phyloP scores from a whole-genome alignment of 2,888 invertebrate species.

The Chrysopilus asiliformis region DNA sequence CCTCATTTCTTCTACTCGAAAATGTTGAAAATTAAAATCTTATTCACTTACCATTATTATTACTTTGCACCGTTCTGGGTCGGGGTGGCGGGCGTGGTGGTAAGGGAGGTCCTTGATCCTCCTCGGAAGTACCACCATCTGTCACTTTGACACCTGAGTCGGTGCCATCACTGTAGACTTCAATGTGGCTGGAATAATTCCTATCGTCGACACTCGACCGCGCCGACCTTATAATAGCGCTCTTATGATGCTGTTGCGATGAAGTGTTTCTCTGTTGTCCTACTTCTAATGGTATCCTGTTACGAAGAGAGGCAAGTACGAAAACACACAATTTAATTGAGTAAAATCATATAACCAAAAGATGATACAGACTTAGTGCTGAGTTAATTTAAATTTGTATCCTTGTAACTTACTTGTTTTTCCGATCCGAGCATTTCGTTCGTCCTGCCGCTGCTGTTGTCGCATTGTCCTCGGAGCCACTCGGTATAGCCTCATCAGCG shows the following conservation, averaged over 20 bases:
- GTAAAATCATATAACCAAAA: too few species aligned
- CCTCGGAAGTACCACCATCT: constrained; percentile 21
- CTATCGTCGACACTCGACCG: constrained; percentile 17
- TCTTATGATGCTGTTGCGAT: constrained; percentile 10
- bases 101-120: constrained; percentile 32
- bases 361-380: too few species aligned
- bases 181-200: constrained; percentile 23
- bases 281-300: too few species aligned
- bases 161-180: constrained; percentile 27
- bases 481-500: constrained; percentile 20
- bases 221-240: constrained; percentile 7
- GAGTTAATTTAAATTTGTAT: too few species aligned
- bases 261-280: constrained; percentile 14
- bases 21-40: not conserved
- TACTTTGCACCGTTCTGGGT: constrained; percentile 17
- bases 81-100: constrained; percentile 33
- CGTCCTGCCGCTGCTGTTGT: constrained; percentile 9
- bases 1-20: too few species aligned
- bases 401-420: constrained; percentile 9
- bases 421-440: constrained; percentile 3
- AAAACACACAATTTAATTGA: too few species aligned
- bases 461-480: constrained; percentile 20
- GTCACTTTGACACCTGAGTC: constrained; percentile 24
- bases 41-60: constrained; percentile 19
- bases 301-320: too few species aligned